A percentile compares a stretch with the other conserved stretches of the same genome.
These are phyloP conservation scores for Tringa solitaria DNA, from an alignment of 2,113 vertebrate genomes.

Conservation along the genomic window DNA sequence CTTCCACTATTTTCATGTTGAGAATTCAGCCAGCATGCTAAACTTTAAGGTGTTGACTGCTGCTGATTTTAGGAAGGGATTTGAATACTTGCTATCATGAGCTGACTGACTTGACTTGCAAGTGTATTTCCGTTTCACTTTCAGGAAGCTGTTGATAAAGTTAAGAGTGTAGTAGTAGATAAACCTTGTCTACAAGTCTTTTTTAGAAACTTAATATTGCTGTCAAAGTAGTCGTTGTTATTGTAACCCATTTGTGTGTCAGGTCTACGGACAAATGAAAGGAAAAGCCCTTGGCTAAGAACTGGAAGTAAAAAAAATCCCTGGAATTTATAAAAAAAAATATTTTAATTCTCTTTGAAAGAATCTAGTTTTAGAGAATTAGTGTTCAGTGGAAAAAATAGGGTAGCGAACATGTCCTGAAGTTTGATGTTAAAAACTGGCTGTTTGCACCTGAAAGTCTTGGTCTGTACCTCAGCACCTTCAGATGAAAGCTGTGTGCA, in stretches of 20 bases:
- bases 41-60: neutral
- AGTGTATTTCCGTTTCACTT: conserved; percentile 50
- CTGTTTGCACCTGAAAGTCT: neutral
- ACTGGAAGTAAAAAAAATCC: neutral
- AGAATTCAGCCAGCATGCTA: neutral
- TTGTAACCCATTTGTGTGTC: neutral
- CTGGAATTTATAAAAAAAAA: neutral
- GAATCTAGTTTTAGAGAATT: neutral
- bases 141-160: conserved; percentile 41
- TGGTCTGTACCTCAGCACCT: neutral
- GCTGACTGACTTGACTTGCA: conserved; percentile 34
- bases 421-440: neutral
- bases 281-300: neutral
- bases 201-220: neutral
- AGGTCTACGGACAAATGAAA: neutral
- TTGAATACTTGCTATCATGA: conserved; percentile 23
- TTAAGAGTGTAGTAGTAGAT: neutral
- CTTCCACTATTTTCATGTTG: neutral
- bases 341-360: neutral
- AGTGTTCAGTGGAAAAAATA: neutral
- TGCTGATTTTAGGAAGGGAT: conserved; percentile 44
- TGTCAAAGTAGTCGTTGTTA: neutral
- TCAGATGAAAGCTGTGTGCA: neutral
- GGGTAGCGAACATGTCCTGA: neutral
- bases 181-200: conserved; percentile 23